Percentiles rank a stretch among this genome's conserved stretches.
These are phyloP conservation scores for Pluvianellus socialis DNA, from an alignment of 2,113 vertebrate species.

Conservation along the genomic window DNA sequence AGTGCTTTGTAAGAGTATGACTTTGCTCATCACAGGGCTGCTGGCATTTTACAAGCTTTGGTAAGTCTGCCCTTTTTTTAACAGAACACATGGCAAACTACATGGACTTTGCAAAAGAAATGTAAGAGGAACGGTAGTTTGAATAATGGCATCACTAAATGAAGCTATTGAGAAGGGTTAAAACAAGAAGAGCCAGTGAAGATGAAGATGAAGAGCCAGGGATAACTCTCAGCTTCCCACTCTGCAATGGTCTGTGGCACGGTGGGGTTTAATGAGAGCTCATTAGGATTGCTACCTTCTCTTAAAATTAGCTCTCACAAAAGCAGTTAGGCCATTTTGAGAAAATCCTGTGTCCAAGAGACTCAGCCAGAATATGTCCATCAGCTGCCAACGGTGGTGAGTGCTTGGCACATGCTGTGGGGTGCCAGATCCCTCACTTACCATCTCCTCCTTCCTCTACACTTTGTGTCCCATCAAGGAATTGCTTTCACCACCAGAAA, in stretches of 20 bases:
- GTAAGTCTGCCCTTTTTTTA: not conserved
- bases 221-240: not conserved
- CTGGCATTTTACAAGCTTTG: not conserved
- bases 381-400: not conserved
- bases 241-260: not conserved
- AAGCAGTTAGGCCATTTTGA: not conserved
- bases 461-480: not conserved
- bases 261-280: not conserved
- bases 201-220: not conserved
- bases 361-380: not conserved
- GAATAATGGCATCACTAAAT: slow-evolving; percentile 16
- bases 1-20: slow-evolving; percentile 33
- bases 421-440: not conserved
- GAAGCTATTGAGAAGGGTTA: slow-evolving; percentile 6
- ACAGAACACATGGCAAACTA: not conserved
- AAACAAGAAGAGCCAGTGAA: not conserved
- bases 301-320: not conserved
- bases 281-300: not conserved
- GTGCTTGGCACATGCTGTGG: accelerated
- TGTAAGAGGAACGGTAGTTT: not conserved
- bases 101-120: not conserved
- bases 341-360: not conserved
- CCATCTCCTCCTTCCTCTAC: not conserved
- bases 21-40: slow-evolving; percentile 13
- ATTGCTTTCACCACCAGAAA: accelerated